phyloP scores from a whole-genome alignment of 2,113 vertebrate genomes.

The Myrmecophaga tridactyla region DNA sequence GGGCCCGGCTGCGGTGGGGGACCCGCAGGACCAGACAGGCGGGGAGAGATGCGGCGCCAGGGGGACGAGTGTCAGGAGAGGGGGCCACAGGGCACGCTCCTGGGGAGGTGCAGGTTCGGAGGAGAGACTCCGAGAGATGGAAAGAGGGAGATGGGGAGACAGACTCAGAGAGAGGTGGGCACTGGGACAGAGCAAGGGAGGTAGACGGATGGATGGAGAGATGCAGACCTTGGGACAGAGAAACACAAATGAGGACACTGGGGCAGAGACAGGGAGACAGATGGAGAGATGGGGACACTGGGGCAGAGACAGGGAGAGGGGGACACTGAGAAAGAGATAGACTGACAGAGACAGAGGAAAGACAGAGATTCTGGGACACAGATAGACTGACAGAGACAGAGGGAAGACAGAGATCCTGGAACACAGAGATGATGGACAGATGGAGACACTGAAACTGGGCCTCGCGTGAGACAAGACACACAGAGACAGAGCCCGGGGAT shows the following conservation, averaged over 20 bases:
- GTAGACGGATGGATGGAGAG: neutral
- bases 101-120: neutral
- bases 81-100: neutral
- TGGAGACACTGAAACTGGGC: no score
- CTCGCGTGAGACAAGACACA: no score
- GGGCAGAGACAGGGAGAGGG: neutral
- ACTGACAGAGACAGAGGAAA: neutral
- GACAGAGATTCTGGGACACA: neutral
- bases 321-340: neutral
- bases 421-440: no score
- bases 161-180: neutral
- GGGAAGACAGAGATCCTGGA: no score
- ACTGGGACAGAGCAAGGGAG: neutral
- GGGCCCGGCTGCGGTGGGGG: neutral
- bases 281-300: neutral
- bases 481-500: no score
- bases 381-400: neutral
- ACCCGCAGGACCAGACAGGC: neutral
- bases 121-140: neutral
- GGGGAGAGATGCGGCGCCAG: neutral
- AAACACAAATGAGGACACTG: neutral
- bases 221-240: neutral
- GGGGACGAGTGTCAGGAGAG: no score
- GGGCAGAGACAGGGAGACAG: neutral
- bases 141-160: neutral